Base-by-base conservation (phyloP, 2,888 invertebrate species). In the Polydrusus pterygomalis region DNA sequence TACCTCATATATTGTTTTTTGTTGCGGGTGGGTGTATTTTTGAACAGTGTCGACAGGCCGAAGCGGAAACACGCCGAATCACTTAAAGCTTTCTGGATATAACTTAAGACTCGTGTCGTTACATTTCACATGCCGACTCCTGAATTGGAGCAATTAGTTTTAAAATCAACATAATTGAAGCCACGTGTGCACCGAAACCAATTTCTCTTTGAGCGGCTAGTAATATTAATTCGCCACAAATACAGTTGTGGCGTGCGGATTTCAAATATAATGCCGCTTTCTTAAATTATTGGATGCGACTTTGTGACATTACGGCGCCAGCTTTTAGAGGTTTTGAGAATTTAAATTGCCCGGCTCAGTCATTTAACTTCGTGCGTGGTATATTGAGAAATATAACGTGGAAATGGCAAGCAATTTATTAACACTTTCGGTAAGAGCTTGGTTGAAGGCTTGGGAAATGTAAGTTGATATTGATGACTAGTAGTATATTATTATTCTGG, bases 151-250 rank as follows among this genome's bases (percentile, higher is more conserved):
- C 72, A 76, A 76, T 76, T 76, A 76, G 76, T 76, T 73, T 65
- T 69, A 72, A 75, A 75, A 70, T 72, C 72, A 72, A 69, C 72
- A 70, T 78, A 78, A 78, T 78, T 78, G 75, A 70, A 64, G 60
- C 72, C 78, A 78, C 78, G 78, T 78, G 75, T 72, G 73, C 65
- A 40, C 68, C 68, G 43, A 68, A 70, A 69, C 62, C 74, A 49
- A 72, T 70, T 72, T 77, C 73, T 51, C 77, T 72, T 77, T 77
- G 77, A 77, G 65, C 64, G 64, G 63, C 43, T 58, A 60, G 56
- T 25, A 51, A 73, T 73, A 77, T 77, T 77, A 77, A 77, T 77
- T 77, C 73, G 73, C 60, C 60, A 45, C 30, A 30, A 45, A 10
- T 45, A n/a, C 62, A 58, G 72, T 73, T 73, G 38, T 73, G 77